These are phyloP conservation scores for Nyctereutes procyonoides DNA, from an alignment of 2,113 vertebrate species.

Conservation along the genomic window DNA sequence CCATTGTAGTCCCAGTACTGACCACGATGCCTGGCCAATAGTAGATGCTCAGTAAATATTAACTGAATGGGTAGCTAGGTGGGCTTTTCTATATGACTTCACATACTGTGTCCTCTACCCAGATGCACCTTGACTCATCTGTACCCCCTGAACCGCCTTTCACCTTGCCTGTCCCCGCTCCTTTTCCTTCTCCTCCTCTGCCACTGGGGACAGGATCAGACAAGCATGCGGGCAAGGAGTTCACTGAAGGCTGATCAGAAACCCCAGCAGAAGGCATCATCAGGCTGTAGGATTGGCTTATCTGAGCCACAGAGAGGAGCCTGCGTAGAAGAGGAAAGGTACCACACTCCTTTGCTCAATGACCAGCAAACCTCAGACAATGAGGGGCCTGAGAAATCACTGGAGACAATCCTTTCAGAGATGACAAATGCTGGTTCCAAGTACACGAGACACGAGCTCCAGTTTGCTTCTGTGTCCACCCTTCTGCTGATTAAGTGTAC, in stretches of 20 bases:
- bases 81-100: not conserved
- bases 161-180: not conserved
- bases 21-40: not conserved
- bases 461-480: not conserved
- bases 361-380: not conserved
- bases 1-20: not conserved
- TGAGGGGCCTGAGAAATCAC: not conserved
- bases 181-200: not conserved
- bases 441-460: not conserved
- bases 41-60: not conserved
- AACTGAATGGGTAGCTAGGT: not conserved
- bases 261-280: not conserved
- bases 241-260: not conserved
- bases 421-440: not conserved
- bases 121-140: not conserved
- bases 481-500: constrained; percentile 17
- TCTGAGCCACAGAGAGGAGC: not conserved
- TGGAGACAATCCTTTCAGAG: not conserved
- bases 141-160: accelerated
- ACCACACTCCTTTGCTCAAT: not conserved
- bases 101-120: not conserved
- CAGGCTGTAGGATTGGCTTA: not conserved
- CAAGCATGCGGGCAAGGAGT: not conserved
- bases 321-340: accelerated
- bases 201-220: not conserved